Conservation (phyloP, 2,888 invertebrate genomes). For the Heliconius ethilla region DNA sequence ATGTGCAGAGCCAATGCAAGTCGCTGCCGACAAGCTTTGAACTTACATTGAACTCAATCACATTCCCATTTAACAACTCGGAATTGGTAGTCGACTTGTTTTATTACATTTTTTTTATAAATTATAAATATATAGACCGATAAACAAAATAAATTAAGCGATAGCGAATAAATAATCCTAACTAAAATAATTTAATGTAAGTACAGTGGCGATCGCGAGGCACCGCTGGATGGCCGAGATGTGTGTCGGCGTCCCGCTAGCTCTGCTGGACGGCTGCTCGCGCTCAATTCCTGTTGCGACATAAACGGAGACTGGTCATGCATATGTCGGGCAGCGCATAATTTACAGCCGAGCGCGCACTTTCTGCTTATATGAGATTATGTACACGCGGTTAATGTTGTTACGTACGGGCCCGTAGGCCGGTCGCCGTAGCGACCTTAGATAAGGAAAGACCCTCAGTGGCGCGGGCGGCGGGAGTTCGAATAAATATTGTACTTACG, state of each 20-base stretch:
- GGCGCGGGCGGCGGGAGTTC: constrained; percentile 80
- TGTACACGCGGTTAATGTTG: constrained; percentile 81
- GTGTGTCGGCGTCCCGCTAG: constrained; percentile 76
- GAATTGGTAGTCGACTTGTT: constrained; percentile 77
- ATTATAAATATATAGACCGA: constrained; percentile 75
- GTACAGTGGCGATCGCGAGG: constrained; percentile 77
- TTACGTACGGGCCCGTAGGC: constrained; percentile 79
- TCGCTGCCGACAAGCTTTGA: constrained; percentile 52
- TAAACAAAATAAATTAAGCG: constrained; percentile 81
- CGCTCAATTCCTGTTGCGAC: constrained; percentile 81
- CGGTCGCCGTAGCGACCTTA: constrained; percentile 73
- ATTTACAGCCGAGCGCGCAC: constrained; percentile 81
- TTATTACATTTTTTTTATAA: constrained; percentile 74
- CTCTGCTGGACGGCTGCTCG: constrained; percentile 74
- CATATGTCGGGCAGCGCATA: constrained; percentile 79
- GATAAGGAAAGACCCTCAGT: constrained; percentile 83
- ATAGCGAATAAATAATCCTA: constrained; percentile 81
- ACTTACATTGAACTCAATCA: constrained; percentile 60
- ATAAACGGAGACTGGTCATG: constrained; percentile 82
- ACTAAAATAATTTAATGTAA: constrained; percentile 74
- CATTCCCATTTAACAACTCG: constrained; percentile 68
- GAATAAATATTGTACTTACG: constrained; percentile 86
- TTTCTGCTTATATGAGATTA: constrained; percentile 78
- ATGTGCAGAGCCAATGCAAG: constrained; percentile 63
- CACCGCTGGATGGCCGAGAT: constrained; percentile 77